Evolutionary conservation across 2,888 invertebrate species (phyloP), one percentile per base, ranked within the genome.

Genomic region (Acanthosepion lycidas): DNA sequence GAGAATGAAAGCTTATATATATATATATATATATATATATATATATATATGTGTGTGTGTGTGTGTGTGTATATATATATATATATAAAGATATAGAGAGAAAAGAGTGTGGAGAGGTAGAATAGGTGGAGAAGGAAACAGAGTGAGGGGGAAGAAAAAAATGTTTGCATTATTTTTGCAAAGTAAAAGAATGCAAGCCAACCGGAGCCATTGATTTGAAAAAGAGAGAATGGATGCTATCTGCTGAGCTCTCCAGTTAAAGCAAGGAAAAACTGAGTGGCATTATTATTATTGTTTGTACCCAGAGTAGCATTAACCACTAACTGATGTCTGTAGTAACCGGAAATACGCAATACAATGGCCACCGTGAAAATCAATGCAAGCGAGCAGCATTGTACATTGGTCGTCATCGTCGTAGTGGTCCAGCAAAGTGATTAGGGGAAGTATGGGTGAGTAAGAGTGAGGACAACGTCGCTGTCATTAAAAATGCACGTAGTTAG

Each of bases 401-500:
- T 33, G n/a, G 78, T 78, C 12, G n/a, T 18, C 78, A 33, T 78
- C n/a, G 78, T 78, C 78, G n/a, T 78, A 78, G 78, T 78, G n/a
- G 78, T 78, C 78, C n/a, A 78, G n/a, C 78, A 78, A 78, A 78
- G 78, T 78, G 78, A 33, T 33, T n/a, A 9, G 33, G n/a, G 78
- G 15, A n/a, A 33, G 59, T n/a, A n/a, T 78, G 78, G 12, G 78
- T n/a, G n/a, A 33, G 15, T 5, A 33, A 18, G 78, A 78, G 78
- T n/a, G 15, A 78, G 78, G 78, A 78, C 78, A 78, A n/a, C n/a
- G n/a, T 33, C 78, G 78, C n/a, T 49, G 93, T 93, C 93, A 93
- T 93, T 93, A 93, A 93, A 93, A 93, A 93, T 53, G n/a, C 5
- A 51, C 93, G 53, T 93, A 93, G 93, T 53, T 53, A 78, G 78